phyloP scores from a whole-genome alignment of 1,140 invertebrate species.

The Drosophila kanapiae region DNA sequence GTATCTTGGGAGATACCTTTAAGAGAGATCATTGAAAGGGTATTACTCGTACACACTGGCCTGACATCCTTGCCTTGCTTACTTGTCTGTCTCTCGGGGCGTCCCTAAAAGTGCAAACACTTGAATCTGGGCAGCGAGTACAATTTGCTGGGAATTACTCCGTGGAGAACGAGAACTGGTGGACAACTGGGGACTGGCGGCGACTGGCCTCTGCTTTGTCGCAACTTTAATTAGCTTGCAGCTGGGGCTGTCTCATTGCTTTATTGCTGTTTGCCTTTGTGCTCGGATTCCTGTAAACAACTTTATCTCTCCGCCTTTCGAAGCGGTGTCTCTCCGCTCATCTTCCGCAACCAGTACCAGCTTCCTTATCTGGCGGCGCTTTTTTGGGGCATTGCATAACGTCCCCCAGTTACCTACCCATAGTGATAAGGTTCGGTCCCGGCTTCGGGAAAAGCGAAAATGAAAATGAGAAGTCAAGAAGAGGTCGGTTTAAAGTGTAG shows the following conservation, averaged over 20 bases:
- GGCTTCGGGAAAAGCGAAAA: conserved; percentile 24
- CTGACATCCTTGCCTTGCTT: not conserved
- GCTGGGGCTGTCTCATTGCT: conserved; percentile 53
- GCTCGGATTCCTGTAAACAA: conserved; percentile 74
- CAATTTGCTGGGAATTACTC: conserved; percentile 26
- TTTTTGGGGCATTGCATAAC: conserved; percentile 68
- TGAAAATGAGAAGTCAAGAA: conserved; percentile 9
- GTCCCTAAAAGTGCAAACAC: conserved; percentile 58
- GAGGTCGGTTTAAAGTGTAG: conserved; percentile 44
- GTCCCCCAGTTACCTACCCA: conserved; percentile 54
- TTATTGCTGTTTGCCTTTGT: conserved; percentile 71
- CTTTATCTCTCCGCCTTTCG: conserved; percentile 63
- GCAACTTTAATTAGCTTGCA: conserved; percentile 78
- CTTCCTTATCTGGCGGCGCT: conserved; percentile 54
- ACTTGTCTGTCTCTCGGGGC: conserved; percentile 19
- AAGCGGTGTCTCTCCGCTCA: conserved; percentile 40
- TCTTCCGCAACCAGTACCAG: conserved; percentile 59
- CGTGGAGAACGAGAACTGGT: conserved; percentile 45
- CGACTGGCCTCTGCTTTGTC: conserved; percentile 48
- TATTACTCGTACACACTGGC: not conserved
- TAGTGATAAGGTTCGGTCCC: conserved; percentile 26
- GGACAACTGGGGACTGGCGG: conserved; percentile 53
- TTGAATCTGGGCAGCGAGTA: conserved; percentile 30
- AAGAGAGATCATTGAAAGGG: not conserved
- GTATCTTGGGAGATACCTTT: not conserved